These are phyloP conservation scores for Xestobium rufovillosum DNA, from an alignment of 2,888 invertebrate species.

Conservation along the genomic window DNA sequence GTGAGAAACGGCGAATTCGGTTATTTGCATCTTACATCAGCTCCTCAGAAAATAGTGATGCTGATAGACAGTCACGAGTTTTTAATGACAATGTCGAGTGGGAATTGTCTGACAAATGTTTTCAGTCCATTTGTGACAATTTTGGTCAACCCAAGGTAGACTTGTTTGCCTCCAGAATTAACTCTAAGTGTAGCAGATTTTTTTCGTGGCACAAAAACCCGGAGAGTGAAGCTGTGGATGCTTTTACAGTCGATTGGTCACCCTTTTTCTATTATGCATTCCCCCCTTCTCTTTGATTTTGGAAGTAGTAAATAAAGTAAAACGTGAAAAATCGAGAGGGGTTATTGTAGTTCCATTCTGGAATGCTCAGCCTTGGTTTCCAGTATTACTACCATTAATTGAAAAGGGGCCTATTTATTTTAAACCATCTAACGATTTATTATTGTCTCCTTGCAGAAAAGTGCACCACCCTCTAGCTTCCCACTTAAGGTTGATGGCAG, in stretches of 20 bases:
- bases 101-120: conserved; percentile 13
- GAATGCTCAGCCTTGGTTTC: conserved; percentile 30
- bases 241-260: conserved; percentile 26
- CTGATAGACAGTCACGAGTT: conserved; percentile 21
- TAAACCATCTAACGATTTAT: conserved; percentile 20
- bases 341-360: conserved; percentile 30
- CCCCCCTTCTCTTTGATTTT: conserved; percentile 28
- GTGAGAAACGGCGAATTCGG: conserved; percentile 18
- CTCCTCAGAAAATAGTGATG: conserved; percentile 27
- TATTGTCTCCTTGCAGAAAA: conserved; percentile 26
- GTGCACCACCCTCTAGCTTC: conserved; percentile 22
- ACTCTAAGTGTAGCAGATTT: conserved; percentile 26
- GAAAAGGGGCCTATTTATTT: conserved; percentile 20
- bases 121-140: conserved; percentile 14
- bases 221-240: conserved; percentile 22
- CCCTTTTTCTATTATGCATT: conserved; percentile 23
- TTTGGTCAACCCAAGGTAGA: conserved; percentile 25
- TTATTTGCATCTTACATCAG: conserved; percentile 31
- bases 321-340: conserved; percentile 26
- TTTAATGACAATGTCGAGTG: conserved; percentile 15
- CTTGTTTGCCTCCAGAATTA: conserved; percentile 25
- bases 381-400: conserved; percentile 21
- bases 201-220: conserved; percentile 27
- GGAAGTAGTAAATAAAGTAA: conserved; percentile 28
- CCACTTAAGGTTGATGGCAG: conserved; percentile 27